Conservation (phyloP, 2,797 vertebrate species). For the Huso huso region DNA sequence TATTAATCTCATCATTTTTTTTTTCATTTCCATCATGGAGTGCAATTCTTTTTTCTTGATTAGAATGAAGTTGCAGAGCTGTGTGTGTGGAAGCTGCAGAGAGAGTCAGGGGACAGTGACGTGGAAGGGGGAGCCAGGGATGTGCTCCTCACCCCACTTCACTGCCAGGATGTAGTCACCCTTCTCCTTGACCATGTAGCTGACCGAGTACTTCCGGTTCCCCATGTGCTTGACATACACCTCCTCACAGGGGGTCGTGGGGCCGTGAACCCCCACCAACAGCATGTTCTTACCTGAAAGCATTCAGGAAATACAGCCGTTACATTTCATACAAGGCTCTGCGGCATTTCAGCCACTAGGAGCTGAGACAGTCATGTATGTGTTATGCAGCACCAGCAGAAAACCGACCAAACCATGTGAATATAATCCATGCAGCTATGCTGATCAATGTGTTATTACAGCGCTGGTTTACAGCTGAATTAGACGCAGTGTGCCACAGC, state of each 20-base stretch:
- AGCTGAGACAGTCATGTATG: no score
- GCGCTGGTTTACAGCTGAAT: no score
- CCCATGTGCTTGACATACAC: slow-evolving; percentile 88
- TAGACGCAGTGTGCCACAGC: no score
- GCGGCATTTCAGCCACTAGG: no score
- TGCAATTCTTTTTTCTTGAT: slow-evolving; percentile 11
- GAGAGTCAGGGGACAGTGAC: slow-evolving; percentile 51
- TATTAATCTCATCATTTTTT: slow-evolving; percentile 6
- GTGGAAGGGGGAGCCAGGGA: slow-evolving; percentile 89
- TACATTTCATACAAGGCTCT: no score
- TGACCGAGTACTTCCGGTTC: slow-evolving; percentile 80
- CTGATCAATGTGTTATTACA: no score
- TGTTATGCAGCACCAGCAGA: no score
- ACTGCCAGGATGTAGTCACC: slow-evolving; percentile 84
- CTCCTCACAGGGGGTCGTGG: slow-evolving; percentile 87
- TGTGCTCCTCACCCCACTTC: slow-evolving; percentile 94
- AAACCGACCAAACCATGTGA: no score
- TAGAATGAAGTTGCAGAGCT: not conserved
- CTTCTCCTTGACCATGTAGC: slow-evolving; percentile 84
- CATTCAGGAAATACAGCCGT: no score
- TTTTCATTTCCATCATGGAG: slow-evolving; percentile 3
- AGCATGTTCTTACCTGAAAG: slow-evolving; percentile 86
- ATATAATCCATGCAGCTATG: no score
- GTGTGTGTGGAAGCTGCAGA: no score
- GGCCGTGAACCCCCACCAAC: slow-evolving; percentile 84